These are phyloP conservation scores for Myotis lucifugus DNA, from an alignment of 2,113 vertebrate species.

Conservation along the genomic window DNA sequence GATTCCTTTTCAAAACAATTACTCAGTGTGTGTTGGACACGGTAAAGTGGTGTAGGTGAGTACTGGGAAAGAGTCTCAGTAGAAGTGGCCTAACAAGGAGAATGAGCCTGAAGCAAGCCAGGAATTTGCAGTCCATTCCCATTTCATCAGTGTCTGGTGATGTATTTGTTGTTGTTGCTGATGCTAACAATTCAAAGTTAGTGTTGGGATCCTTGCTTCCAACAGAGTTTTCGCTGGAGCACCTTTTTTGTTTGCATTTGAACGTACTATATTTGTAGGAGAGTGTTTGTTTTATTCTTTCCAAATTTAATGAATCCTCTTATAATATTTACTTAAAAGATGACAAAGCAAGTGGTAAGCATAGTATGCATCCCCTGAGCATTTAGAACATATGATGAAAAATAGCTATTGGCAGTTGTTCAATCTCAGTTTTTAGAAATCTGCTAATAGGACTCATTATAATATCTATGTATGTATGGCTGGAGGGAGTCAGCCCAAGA, in stretches of 20 bases:
- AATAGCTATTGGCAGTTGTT: background rate
- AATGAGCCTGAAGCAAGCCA: background rate
- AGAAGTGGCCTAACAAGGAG: background rate
- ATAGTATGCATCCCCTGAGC: background rate
- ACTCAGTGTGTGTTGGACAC: background rate
- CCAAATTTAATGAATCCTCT: slow-evolving; percentile 44
- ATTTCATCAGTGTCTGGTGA: background rate
- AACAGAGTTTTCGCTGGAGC: background rate
- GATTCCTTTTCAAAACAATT: background rate
- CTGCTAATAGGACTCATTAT: background rate
- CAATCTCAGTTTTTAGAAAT: background rate
- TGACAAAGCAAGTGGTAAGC: background rate
- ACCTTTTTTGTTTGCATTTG: background rate
- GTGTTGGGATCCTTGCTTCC: background rate
- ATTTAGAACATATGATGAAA: background rate
- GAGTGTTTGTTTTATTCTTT: background rate
- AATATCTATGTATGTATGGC: background rate
- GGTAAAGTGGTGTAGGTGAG: background rate
- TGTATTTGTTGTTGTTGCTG: background rate
- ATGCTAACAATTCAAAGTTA: background rate
- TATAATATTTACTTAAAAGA: background rate
- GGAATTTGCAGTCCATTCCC: background rate
- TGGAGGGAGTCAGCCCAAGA: background rate
- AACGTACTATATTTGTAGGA: background rate
- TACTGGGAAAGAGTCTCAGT: background rate